Conservation (phyloP, 2,113 vertebrate species). For the Xerus inauris region DNA sequence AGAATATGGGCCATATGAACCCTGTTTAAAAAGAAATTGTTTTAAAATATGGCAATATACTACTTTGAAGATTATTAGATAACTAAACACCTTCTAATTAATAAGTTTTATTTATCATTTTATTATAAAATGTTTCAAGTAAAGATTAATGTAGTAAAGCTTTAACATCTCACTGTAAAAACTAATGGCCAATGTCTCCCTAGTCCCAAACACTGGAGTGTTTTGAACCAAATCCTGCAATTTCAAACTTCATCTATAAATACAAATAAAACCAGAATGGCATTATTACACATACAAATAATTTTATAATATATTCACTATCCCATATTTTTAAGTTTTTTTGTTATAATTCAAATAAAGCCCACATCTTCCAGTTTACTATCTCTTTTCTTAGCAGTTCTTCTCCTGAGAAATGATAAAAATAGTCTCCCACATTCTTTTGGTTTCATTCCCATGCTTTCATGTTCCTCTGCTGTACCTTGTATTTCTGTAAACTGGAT, state of each 20-base stretch:
- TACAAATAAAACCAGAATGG: background rate
- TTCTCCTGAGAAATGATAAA: background rate
- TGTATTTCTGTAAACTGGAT: background rate
- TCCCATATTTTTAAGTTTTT: background rate
- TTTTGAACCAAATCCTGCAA: background rate
- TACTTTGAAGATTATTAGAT: background rate
- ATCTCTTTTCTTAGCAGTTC: background rate
- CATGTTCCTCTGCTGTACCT: background rate
- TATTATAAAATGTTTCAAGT: constrained; percentile 30
- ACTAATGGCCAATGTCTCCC: background rate
- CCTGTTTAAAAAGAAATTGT: constrained; percentile 83
- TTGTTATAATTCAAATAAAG: background rate
- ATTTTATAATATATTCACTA: background rate
- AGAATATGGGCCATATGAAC: constrained; percentile 86
- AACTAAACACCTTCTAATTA: background rate
- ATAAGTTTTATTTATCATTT: background rate
- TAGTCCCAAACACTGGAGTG: background rate
- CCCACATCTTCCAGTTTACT: background rate
- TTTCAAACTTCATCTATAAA: background rate
- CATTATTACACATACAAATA: background rate
- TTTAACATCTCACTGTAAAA: background rate
- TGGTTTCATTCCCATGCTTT: background rate
- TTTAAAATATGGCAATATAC: background rate
- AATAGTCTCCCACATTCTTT: background rate
- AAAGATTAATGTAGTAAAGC: background rate